Evolutionary conservation across 2,797 vertebrate species (phyloP).

Genomic region (Helostoma temminkii): DNA sequence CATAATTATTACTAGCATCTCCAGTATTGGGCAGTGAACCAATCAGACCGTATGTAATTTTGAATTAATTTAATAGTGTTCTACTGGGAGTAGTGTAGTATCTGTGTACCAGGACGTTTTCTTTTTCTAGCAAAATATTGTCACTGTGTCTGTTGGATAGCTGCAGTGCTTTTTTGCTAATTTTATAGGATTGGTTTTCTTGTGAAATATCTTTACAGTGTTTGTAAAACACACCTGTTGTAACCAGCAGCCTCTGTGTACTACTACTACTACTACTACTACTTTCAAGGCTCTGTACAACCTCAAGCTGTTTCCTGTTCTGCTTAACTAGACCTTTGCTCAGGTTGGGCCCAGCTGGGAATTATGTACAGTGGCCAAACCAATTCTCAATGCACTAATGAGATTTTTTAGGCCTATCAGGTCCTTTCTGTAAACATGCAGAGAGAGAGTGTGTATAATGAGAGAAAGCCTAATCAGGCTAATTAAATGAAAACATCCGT

Average conservation of each 20-base stretch:
- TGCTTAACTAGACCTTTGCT: conserved; percentile 18
- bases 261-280: too few relatives aligned
- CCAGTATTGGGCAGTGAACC: conserved; percentile 75
- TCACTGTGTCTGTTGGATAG: not conserved
- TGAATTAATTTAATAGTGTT: conserved; percentile 59
- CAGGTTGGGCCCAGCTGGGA: not conserved
- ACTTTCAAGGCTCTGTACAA: not conserved
- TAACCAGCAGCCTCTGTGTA: not conserved
- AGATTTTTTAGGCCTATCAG: not conserved
- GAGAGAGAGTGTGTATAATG: too few relatives aligned
- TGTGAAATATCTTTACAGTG: not conserved
- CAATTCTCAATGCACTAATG: not conserved
- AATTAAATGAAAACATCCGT: conserved; percentile 25
- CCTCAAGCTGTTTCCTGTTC: conserved; percentile 12
- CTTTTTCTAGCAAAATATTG: not conserved
- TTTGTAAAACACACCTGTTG: not conserved
- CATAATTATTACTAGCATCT: conserved; percentile 70
- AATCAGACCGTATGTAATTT: conserved; percentile 55
- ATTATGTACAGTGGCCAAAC: not conserved
- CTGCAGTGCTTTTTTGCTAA: not conserved
- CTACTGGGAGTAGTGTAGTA: conserved; percentile 43
- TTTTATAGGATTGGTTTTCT: not conserved
- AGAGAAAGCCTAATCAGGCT: not conserved
- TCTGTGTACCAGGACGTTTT: conserved; percentile 1
- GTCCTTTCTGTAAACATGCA: not conserved